These are phyloP conservation scores for Papilio polyxenes DNA, from an alignment of 1,140 invertebrate genomes.

Conservation along the genomic window DNA sequence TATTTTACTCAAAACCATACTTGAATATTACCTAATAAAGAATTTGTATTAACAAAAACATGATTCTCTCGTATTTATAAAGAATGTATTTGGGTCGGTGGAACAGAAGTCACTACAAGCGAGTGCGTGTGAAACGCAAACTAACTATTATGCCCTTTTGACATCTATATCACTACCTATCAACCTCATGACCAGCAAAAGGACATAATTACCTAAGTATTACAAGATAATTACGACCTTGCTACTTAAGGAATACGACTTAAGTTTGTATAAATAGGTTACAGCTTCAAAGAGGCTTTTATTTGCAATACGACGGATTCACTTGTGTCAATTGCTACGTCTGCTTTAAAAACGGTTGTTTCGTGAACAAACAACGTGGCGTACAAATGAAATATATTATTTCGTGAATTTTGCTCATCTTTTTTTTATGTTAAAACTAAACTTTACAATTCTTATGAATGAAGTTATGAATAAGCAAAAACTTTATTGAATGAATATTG, in stretches of 20 bases:
- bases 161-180: conserved; percentile 63
- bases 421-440: not conserved
- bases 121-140: conserved; percentile 67
- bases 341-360: conserved; percentile 35
- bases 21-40: not conserved
- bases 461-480: not conserved
- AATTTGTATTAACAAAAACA: not conserved
- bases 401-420: conserved; percentile 7
- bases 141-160: conserved; percentile 50
- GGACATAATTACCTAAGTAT: conserved; percentile 35
- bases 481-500: not conserved
- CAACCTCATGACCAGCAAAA: conserved; percentile 41
- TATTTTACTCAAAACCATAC: not conserved
- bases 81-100: conserved; percentile 60
- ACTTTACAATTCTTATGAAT: conserved; percentile 4
- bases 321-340: conserved; percentile 70
- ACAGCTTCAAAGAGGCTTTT: conserved; percentile 46
- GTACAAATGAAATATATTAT: conserved; percentile 31
- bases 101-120: conserved; percentile 31
- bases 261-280: conserved; percentile 41
- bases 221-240: conserved; percentile 53
- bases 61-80: conserved; percentile 10
- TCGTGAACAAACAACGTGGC: conserved; percentile 2
- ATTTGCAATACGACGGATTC: conserved; percentile 51
- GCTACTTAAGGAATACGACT: conserved; percentile 40